phyloP scores from a whole-genome alignment of 2,113 vertebrate species.

The Oncorhynchus masou region DNA sequence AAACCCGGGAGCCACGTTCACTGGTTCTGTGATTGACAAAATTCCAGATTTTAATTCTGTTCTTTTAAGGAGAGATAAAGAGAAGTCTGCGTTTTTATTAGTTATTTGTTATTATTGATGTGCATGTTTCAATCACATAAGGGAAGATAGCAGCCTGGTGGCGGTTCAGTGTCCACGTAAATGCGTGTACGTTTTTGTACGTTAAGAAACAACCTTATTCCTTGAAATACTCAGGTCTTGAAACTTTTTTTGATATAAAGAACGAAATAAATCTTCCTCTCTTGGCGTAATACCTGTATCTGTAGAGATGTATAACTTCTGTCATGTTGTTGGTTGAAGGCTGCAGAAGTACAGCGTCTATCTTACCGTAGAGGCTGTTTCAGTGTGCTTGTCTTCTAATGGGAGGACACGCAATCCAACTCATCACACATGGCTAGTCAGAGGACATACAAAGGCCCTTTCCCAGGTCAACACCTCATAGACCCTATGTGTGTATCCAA shows the following conservation, averaged over 20 bases:
- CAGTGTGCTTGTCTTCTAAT: slow-evolving; percentile 47
- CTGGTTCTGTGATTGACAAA: slow-evolving; percentile 28
- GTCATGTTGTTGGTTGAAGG: slow-evolving; percentile 25
- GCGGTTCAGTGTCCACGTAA: slow-evolving; percentile 92
- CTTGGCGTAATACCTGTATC: slow-evolving; percentile 52
- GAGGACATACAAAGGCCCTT: slow-evolving; percentile 19
- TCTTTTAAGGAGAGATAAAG: slow-evolving; percentile 62
- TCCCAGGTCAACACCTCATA: background rate
- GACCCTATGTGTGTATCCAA: too few relatives aligned
- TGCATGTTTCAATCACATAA: slow-evolving; percentile 92
- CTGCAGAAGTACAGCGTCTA: slow-evolving; percentile 15
- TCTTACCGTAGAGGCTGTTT: slow-evolving; percentile 14
- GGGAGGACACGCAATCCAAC: slow-evolving; percentile 12
- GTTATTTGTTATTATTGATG: slow-evolving; percentile 70
- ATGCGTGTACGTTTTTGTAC: slow-evolving; percentile 90
- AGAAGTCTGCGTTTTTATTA: slow-evolving; percentile 18
- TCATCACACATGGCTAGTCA: slow-evolving; percentile 18
- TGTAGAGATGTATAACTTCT: slow-evolving; percentile 45
- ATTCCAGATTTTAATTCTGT: slow-evolving; percentile 51
- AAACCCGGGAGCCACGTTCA: background rate
- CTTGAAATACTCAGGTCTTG: slow-evolving; percentile 82
- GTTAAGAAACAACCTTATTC: slow-evolving; percentile 81
- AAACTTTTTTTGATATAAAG: slow-evolving; percentile 63
- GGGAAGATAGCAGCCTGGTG: slow-evolving; percentile 84
- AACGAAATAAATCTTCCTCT: slow-evolving; percentile 48